Base-by-base conservation (phyloP, 2,113 vertebrate species). In the Chaenocephalus aceratus region DNA sequence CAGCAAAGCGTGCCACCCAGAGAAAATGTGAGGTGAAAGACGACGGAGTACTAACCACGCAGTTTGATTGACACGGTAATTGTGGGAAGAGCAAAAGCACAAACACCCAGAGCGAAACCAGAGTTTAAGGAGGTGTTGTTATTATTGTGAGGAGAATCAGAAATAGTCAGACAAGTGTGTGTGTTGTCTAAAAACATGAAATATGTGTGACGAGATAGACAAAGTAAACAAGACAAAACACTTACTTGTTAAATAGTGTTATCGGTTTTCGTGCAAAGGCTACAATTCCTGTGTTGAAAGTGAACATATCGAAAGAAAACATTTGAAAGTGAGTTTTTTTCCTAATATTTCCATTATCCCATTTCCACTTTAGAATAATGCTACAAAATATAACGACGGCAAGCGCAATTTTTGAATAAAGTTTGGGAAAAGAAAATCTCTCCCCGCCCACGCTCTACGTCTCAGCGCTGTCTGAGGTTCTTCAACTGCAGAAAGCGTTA, bases 21-120 rank as follows among this genome's bases (percentile, higher is more conserved):
- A 80, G 73, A 68, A 86, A 74, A 67, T 59, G 23, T 21, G 9
- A 58, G 34, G 56, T 48, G 72, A 83, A 83, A 73, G 77, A 85
- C 77, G 63, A 83, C 83, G 85, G 10, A 53, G 79, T 21, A 3
- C 63, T 23, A 58, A 86, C 85, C 63, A 44, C 71, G 0, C 36
- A 21, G 71, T 64, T 58, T 83, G 85, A 88, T 0, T 79, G 88
- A 86, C 71, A 63, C 9, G 66, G 0, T 15, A 60, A 48, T 82
- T 88, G 45, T 80, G 76, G 60, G 45, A 63, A 65, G 34, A 77
- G 54, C 14, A 30, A 73, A 1, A 68, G 3, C 67, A 2, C 58
- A 74, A 77, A 75, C 66, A 78, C n/a, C 80, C 61, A 61, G 65
- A 78, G 66, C 6, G 15, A 71, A 12, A 44, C 61, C 36, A 0